Base-by-base conservation (phyloP, 2,797 vertebrate genomes). In the Malacoraja senta region DNA sequence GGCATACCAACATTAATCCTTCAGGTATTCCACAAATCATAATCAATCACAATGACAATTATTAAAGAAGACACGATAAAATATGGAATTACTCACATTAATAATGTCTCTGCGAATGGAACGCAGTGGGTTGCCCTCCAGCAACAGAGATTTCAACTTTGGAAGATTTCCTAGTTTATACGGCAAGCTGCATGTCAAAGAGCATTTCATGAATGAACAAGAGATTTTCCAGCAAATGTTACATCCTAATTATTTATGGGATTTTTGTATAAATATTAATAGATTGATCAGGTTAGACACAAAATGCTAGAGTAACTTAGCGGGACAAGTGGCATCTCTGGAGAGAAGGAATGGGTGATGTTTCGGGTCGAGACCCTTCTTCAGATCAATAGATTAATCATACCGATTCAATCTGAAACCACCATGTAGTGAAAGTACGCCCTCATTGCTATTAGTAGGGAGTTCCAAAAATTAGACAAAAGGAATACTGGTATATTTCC, bases 91-190 rank as follows among this genome's bases (percentile, higher is more conserved):
- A 94, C 97, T 96, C 95, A 99, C 99, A 29, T 96, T 97, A 93
- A 99, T 96, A 74, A 99, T 94, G 94, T 99, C 98, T 95, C 98
- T 98, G 93, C 98, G 97, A 94, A 99, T 97, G 53, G 97, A 95
- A 95, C 98, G 97, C 95, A 99, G 94, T 94, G 98, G 98, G 94
- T 99, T 99, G 93, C 98, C 99, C 93, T 99, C 98, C 93, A 99
- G 81, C 0, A 98, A 95, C 93, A 99, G 94, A 93, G 97, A 97
- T 93, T 98, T 98, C 96, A 99, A 95, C 76, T 97, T 96, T 68
- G 97, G 96, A 94, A 99, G 96, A 93, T 97, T 97, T 95, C 98
- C 97, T 94, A 99, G 94, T 0, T 97, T 95, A 35, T 95, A 97
- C 26, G 99, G 98, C 93, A 99, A 95, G 94, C 99, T 99, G 96